Conservation (phyloP, 2,797 vertebrate genomes). For the Alfaro cultratus region DNA sequence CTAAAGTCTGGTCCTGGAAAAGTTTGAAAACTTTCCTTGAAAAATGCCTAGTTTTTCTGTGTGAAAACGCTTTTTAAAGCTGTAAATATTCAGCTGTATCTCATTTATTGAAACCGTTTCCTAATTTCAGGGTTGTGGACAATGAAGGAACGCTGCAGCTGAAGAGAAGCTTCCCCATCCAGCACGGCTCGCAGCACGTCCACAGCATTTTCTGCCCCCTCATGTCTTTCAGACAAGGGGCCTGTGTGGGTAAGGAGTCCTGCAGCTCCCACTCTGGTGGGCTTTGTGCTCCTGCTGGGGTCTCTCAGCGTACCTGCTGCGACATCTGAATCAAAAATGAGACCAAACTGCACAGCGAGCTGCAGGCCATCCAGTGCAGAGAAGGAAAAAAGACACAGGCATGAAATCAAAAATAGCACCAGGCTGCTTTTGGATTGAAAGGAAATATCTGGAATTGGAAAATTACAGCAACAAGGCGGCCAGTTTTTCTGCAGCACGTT, state of each 20-base stretch:
- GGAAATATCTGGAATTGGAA: slow-evolving; percentile 5
- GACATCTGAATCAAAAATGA: slow-evolving; percentile 37
- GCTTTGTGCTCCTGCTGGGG: slow-evolving; percentile 21
- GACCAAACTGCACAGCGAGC: slow-evolving; percentile 34
- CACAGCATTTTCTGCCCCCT: slow-evolving; percentile 97
- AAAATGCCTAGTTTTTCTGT: too few relatives aligned
- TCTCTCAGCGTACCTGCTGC: slow-evolving; percentile 27
- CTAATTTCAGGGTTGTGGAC: slow-evolving; percentile 86
- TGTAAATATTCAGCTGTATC: not conserved
- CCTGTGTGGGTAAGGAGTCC: slow-evolving; percentile 89
- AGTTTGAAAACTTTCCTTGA: too few relatives aligned
- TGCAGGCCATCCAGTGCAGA: slow-evolving; percentile 18
- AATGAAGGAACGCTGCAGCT: slow-evolving; percentile 92
- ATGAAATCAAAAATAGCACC: slow-evolving; percentile 19
- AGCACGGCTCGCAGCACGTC: slow-evolving; percentile 88
- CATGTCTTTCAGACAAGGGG: slow-evolving; percentile 96
- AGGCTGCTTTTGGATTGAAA: slow-evolving; percentile 19
- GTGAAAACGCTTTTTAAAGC: too few relatives aligned
- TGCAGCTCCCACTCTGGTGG: slow-evolving; percentile 3
- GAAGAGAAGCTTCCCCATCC: slow-evolving; percentile 92
- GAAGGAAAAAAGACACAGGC: not conserved
- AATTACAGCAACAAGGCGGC: slow-evolving; percentile 8
- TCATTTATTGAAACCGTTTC: not conserved
- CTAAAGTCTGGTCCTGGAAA: too few relatives aligned
- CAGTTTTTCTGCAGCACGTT: slow-evolving; percentile 2